Evolutionary conservation across 2,797 vertebrate genomes (phyloP), one percentile per base, ranked within the genome.

Genomic region (Clarias pachynema): DNA sequence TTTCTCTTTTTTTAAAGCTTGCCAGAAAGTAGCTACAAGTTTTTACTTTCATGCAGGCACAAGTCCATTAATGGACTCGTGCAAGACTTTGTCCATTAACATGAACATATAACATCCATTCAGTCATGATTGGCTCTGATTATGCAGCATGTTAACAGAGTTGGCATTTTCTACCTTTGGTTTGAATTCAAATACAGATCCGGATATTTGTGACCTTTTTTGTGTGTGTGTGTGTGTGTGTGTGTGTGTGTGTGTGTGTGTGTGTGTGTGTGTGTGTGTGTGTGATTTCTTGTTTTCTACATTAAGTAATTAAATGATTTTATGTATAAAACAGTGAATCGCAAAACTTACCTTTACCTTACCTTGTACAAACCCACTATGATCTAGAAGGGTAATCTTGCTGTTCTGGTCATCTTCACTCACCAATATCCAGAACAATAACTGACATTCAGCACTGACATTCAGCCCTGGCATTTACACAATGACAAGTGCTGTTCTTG

Each of bases 401-500:
- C n/a, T 56, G 49, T 75, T 31, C 49, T 15, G 53, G n/a, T 79
- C 34, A 79, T 62, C 24, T 26, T 34, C 56, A 73, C 3, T 31
- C 34, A 65, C 26, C 9, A 1, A 62, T 84, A 77, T 68, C 29
- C 53, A 37, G 60, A 66, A 74, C 65, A 78, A 79, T 79, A 81
- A 77, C 86, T 84, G 70, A 77, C 63, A 80, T 75, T 49, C 65
- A 70, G 63, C 74, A 75, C 56, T 86, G 82, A 73, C 31, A 62
- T 83, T 77, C 44, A 82, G 34, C 59, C 9, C 26, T 69, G 68
- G 29, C 66, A 77, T 86, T 86, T 83, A 65, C 77, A 85, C 40
- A 74, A 20, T 24, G 75, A 83, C 72, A 34, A 88, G 84, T 29
- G 10, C 68, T 75, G 84, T 66, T 65, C 68, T 34, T 49, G 80